Percentiles rank a stretch among this genome's conserved stretches.
Conservation (phyloP, 2,888 invertebrate genomes). For the Sminthurides aquaticus region DNA sequence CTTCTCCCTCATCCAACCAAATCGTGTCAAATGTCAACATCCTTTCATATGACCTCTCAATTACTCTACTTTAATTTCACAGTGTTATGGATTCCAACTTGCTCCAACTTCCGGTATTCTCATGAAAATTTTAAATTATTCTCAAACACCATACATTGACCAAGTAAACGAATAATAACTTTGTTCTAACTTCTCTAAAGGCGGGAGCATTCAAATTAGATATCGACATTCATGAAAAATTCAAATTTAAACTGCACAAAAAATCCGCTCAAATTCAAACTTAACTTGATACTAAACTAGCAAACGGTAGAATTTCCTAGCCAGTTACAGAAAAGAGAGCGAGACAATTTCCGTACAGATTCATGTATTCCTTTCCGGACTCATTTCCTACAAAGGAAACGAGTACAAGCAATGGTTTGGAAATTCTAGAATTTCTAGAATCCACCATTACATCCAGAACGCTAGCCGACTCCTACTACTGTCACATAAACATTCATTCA, state of each 20-base stretch:
- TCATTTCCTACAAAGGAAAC: conserved; percentile 31
- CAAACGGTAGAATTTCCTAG: too few species aligned
- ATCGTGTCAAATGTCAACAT: not conserved
- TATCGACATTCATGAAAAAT: too few species aligned
- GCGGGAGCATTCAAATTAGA: too few species aligned
- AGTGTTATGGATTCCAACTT: too few species aligned
- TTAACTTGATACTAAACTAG: too few species aligned
- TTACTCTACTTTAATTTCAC: too few species aligned
- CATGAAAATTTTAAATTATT: too few species aligned
- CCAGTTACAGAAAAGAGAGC: not conserved
- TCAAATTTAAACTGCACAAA: too few species aligned
- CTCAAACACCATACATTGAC: not conserved
- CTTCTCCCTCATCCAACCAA: not conserved
- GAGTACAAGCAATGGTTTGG: conserved; percentile 29
- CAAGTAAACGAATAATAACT: not conserved
- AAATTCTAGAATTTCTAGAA: conserved; percentile 16
- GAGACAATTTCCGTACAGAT: not conserved
- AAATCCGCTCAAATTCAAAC: not conserved
- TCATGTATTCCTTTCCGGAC: conserved; percentile 34
- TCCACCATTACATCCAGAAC: not conserved
- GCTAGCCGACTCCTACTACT: not conserved
- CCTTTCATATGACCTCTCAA: not conserved
- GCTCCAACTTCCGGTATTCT: too few species aligned
- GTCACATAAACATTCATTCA: conserved; percentile 12
- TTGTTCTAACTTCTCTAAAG: too few species aligned